Conservation (phyloP, 1,140 invertebrate species). For the Drosophila novamexicana region DNA sequence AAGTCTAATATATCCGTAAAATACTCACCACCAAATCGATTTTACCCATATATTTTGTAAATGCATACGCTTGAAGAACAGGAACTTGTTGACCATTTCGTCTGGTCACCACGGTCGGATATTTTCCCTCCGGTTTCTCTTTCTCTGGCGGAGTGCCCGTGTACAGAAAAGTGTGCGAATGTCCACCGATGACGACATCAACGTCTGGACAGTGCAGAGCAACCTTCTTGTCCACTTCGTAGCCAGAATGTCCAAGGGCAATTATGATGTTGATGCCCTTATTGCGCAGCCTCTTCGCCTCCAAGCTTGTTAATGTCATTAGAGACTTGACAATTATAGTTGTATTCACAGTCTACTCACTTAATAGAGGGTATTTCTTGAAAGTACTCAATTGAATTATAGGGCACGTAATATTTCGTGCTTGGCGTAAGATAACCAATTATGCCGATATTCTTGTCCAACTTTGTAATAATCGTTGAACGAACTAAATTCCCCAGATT, state of each 20-base stretch:
- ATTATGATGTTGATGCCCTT: slow-evolving; percentile 93
- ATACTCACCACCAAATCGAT: slow-evolving; percentile 85
- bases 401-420: slow-evolving; percentile 85
- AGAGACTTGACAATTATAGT: too few species aligned
- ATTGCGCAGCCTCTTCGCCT: slow-evolving; percentile 87
- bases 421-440: slow-evolving; percentile 93
- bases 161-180: slow-evolving; percentile 91
- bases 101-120: slow-evolving; percentile 91
- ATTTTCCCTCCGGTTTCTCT: slow-evolving; percentile 87
- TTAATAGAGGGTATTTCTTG: slow-evolving; percentile 90
- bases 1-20: too few species aligned
- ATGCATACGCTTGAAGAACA: slow-evolving; percentile 95
- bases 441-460: slow-evolving; percentile 89
- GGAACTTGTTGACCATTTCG: slow-evolving; percentile 89
- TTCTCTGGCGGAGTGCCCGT: slow-evolving; percentile 79
- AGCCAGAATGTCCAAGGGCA: slow-evolving; percentile 95
- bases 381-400: slow-evolving; percentile 86
- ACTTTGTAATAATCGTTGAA: slow-evolving; percentile 86
- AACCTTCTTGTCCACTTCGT: slow-evolving; percentile 90
- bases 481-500: slow-evolving; percentile 85
- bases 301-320: slow-evolving; percentile 73
- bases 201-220: slow-evolving; percentile 91
- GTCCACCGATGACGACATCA: slow-evolving; percentile 95
- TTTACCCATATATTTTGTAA: slow-evolving; percentile 95
- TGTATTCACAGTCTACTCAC: slow-evolving; percentile 35